Conservation (phyloP, 2,888 invertebrate genomes). For the Macrostomum cliftonense region DNA sequence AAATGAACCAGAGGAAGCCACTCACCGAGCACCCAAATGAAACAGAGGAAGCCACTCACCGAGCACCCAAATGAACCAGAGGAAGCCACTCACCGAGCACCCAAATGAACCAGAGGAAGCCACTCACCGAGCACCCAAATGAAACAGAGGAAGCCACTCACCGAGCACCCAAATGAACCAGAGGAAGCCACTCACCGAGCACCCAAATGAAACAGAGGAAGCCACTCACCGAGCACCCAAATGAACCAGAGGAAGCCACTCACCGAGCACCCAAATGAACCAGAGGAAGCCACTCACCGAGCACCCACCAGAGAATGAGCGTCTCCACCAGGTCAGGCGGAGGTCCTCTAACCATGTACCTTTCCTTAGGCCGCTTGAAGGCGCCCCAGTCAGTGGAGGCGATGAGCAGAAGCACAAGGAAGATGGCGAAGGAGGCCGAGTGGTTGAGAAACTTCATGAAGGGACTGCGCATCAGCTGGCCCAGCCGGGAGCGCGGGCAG, state of each 20-base stretch:
- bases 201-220: too few relatives aligned
- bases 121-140: too few relatives aligned
- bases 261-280: background rate
- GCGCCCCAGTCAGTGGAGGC: conserved; percentile 35
- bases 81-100: too few relatives aligned
- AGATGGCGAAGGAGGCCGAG: conserved; percentile 43
- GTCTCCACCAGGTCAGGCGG: conserved; percentile 41
- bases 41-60: too few relatives aligned
- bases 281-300: conserved; percentile 29
- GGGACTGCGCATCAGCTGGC: conserved; percentile 41
- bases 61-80: too few relatives aligned
- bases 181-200: background rate
- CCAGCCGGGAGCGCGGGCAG: conserved; percentile 39
- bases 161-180: too few relatives aligned
- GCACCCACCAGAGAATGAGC: conserved; percentile 42
- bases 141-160: too few relatives aligned
- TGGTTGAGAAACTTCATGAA: conserved; percentile 46
- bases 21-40: too few relatives aligned
- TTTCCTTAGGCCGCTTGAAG: conserved; percentile 20
- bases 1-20: too few relatives aligned
- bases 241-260: background rate
- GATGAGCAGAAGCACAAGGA: conserved; percentile 40
- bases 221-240: background rate
- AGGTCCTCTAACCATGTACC: conserved; percentile 38
- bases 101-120: too few relatives aligned